These are phyloP conservation scores for Lepeophtheirus nordmannii DNA, from an alignment of 2,888 invertebrate genomes.

Conservation along the genomic window DNA sequence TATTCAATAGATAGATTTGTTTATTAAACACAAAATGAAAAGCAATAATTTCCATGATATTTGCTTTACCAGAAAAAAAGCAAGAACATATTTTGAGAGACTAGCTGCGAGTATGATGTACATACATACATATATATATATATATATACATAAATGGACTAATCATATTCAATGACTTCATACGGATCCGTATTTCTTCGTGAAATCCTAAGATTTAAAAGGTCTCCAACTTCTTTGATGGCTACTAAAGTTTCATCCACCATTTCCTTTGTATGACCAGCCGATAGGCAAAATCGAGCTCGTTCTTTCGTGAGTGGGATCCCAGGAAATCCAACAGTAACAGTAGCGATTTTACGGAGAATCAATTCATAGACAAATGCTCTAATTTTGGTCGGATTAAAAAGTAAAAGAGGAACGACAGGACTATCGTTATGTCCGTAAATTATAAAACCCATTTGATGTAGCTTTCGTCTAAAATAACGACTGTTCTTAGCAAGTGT, in stretches of 20 bases:
- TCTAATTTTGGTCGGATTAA: slow-evolving; percentile 84
- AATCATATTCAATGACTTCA: background rate
- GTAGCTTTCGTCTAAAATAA: slow-evolving; percentile 37
- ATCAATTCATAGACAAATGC: slow-evolving; percentile 69
- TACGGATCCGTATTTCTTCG: background rate
- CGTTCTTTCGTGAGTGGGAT: slow-evolving; percentile 82
- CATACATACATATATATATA: too few relatives aligned
- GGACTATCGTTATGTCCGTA: slow-evolving; percentile 42
- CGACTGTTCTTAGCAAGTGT: slow-evolving; percentile 36
- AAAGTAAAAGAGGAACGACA: slow-evolving; percentile 49
- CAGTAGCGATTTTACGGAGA: slow-evolving; percentile 65
- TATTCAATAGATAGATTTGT: too few relatives aligned
- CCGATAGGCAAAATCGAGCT: slow-evolving; percentile 84
- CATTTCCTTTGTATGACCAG: slow-evolving; percentile 84
- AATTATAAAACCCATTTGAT: slow-evolving; percentile 40
- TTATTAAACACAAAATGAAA: too few relatives aligned
- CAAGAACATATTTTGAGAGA: too few relatives aligned
- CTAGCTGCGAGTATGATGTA: too few relatives aligned
- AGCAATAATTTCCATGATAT: too few relatives aligned
- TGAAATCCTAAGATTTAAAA: background rate
- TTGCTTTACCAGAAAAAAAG: too few relatives aligned
- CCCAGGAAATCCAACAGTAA: slow-evolving; percentile 94
- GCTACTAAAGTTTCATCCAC: slow-evolving; percentile 50
- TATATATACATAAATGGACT: too few relatives aligned
- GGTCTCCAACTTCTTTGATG: slow-evolving; percentile 24